These are phyloP conservation scores for Sturnus vulgaris DNA, from an alignment of 2,113 vertebrate species.

Conservation along the genomic window DNA sequence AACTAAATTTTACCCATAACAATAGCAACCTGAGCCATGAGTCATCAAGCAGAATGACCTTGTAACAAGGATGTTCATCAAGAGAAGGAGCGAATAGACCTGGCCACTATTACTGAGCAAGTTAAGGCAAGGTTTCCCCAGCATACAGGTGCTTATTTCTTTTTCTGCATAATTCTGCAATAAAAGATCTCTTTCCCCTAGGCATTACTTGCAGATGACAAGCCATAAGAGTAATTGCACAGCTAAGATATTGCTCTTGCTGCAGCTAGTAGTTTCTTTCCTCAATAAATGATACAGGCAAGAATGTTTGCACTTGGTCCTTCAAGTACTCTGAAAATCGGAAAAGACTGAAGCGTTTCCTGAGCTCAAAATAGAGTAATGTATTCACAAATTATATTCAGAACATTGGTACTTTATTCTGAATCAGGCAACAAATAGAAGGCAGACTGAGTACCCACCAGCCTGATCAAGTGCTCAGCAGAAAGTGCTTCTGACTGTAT, in stretches of 20 bases:
- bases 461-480: background rate
- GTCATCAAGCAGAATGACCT: background rate
- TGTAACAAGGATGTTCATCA: background rate
- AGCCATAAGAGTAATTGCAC: background rate
- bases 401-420: background rate
- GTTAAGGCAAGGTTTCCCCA: background rate
- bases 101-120: background rate
- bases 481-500: background rate
- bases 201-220: background rate
- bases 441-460: background rate
- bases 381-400: background rate
- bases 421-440: background rate
- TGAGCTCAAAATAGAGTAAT: background rate
- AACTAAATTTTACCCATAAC: too few species aligned
- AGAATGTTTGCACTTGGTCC: background rate
- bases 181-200: background rate
- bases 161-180: background rate
- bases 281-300: background rate
- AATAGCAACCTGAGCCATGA: background rate
- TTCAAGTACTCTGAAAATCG: background rate
- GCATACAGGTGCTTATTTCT: background rate
- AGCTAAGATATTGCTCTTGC: background rate
- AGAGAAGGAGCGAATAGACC: background rate
- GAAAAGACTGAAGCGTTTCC: background rate
- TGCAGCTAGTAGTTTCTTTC: background rate